Evolutionary conservation across 2,113 vertebrate genomes (phyloP).

Genomic region (Promerops cafer): DNA sequence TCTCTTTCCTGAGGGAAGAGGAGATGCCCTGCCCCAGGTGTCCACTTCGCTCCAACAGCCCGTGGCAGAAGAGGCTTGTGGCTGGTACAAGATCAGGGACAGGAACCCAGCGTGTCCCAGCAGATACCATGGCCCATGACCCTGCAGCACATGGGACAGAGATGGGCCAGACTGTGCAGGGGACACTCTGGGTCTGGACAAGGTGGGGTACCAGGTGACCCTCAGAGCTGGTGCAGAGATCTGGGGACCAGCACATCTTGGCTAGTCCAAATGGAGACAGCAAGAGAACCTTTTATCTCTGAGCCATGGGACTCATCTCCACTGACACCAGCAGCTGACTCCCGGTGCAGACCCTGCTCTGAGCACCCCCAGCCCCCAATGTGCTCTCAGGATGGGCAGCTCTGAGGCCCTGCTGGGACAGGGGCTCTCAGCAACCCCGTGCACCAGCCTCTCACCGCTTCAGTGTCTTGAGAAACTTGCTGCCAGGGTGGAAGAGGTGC

Average conservation of each 20-base stretch:
- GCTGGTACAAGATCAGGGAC: neutral
- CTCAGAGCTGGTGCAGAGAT: neutral
- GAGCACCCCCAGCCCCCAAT: neutral
- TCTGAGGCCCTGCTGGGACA: fast-evolving
- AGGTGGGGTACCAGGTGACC: neutral
- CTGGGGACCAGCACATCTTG: neutral
- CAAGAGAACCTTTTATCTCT: neutral
- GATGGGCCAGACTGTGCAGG: neutral
- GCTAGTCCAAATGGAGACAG: neutral
- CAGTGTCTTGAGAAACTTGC: conserved; percentile 88
- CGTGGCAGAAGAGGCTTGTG: fast-evolving
- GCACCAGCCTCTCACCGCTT: conserved; percentile 75
- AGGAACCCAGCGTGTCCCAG: neutral
- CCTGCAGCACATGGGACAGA: neutral
- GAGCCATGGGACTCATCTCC: neutral
- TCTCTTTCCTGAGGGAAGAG: neutral
- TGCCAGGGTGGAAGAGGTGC: conserved; percentile 86
- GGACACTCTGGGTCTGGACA: neutral
- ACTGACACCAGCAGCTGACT: neutral
- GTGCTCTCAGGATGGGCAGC: neutral
- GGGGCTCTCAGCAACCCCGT: fast-evolving
- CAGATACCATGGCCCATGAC: neutral
- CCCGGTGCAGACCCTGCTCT: neutral
- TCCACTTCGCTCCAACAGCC: neutral
- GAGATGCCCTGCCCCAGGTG: neutral